phyloP scores from a whole-genome alignment of 2,888 invertebrate species.

The Drosophila hamatofila region DNA sequence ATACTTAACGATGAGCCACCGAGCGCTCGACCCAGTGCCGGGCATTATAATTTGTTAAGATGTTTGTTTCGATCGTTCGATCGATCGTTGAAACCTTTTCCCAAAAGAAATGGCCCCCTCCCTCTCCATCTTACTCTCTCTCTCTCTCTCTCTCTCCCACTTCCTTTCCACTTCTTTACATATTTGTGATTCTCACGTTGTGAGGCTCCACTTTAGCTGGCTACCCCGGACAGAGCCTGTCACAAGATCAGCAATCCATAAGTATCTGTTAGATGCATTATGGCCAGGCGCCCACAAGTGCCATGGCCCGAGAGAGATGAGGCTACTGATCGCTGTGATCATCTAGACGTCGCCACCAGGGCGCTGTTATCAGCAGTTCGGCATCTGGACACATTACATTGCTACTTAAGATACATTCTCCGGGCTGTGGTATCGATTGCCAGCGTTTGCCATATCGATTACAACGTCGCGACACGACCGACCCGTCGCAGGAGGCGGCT shows the following conservation, averaged over 20 bases:
- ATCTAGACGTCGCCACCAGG: constrained; percentile 55
- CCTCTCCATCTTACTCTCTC: no score
- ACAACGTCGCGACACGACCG: constrained; percentile 30
- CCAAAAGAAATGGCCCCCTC: constrained; percentile 3
- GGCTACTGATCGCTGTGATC: constrained; percentile 63
- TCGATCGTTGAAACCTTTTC: constrained; percentile 52
- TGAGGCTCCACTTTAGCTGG: constrained; percentile 44
- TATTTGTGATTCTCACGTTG: constrained; percentile 74
- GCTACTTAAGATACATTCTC: constrained; percentile 77
- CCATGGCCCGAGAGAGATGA: constrained; percentile 21
- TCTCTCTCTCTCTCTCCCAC: background rate
- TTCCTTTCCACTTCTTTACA: constrained; percentile 47
- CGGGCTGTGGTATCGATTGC: constrained; percentile 55
- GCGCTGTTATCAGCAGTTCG: constrained; percentile 66
- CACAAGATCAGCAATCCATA: constrained; percentile 55
- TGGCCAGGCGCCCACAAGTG: constrained; percentile 63
- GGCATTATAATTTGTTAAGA: constrained; percentile 77
- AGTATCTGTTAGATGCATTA: constrained; percentile 52
- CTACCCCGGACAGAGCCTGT: constrained; percentile 51
- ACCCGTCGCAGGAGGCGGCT: constrained; percentile 33
- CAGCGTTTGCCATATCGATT: constrained; percentile 71
- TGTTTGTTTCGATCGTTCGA: constrained; percentile 64
- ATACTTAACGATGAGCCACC: constrained; percentile 66
- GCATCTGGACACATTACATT: constrained; percentile 76
- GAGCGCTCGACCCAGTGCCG: constrained; percentile 21